Percentiles rank a stretch among this genome's conserved stretches.
Conservation (phyloP, 1,140 invertebrate species). For the Oryzaephilus surinamensis region DNA sequence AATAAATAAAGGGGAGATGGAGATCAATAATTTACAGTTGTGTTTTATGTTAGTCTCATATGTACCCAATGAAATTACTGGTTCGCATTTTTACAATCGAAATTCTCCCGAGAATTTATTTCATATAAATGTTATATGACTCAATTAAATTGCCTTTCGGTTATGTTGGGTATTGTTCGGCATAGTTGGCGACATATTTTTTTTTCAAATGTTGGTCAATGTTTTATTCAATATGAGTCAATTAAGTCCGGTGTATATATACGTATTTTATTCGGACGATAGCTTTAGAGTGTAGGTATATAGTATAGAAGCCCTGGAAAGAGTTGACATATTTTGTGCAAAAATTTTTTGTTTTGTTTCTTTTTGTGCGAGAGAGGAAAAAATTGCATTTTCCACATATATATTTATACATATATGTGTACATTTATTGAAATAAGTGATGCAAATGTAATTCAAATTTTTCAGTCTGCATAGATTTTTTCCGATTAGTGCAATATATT, state of each 20-base stretch:
- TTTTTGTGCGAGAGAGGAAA: too few relatives aligned
- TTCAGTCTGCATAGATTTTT: too few relatives aligned
- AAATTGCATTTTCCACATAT: too few relatives aligned
- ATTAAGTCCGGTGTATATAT: conserved; percentile 12
- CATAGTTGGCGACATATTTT: conserved; percentile 12
- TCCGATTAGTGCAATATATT: too few relatives aligned
- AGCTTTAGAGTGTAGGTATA: too few relatives aligned
- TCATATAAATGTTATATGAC: conserved; percentile 31
- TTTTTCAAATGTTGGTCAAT: conserved; percentile 11
- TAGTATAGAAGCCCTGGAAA: conserved; percentile 4
- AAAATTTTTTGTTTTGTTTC: too few relatives aligned
- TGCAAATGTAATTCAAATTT: too few relatives aligned
- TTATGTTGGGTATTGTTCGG: conserved; percentile 13
- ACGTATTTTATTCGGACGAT: conserved; percentile 11
- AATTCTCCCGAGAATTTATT: conserved; percentile 29
- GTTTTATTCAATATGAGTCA: conserved; percentile 14
- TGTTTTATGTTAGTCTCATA: conserved; percentile 29
- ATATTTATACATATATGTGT: too few relatives aligned
- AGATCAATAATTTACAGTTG: conserved; percentile 34
- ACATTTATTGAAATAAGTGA: too few relatives aligned
- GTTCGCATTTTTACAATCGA: conserved; percentile 30
- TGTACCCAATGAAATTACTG: conserved; percentile 29
- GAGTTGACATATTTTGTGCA: conserved; percentile 8
- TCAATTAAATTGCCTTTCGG: conserved; percentile 23
- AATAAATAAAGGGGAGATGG: conserved; percentile 32